Percentiles rank a stretch among this genome's conserved stretches.
These are phyloP conservation scores for Anoplius nigerrimus DNA, from an alignment of 2,888 invertebrate species.

Conservation along the genomic window DNA sequence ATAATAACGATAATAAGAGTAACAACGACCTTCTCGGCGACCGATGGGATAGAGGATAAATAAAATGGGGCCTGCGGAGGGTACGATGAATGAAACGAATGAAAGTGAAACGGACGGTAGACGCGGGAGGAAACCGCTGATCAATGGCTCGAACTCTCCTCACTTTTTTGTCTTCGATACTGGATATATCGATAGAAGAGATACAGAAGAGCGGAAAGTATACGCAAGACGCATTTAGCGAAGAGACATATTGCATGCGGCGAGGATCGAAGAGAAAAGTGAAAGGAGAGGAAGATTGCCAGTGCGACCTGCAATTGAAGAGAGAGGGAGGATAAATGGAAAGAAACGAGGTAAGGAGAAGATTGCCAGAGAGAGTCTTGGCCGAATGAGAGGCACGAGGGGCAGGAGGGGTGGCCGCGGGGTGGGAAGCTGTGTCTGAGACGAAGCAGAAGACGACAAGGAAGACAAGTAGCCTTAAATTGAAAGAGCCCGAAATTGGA, in stretches of 20 bases:
- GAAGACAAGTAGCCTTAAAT: constrained; percentile 70
- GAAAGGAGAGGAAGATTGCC: not conserved
- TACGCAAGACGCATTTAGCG: constrained; percentile 8
- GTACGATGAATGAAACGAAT: not conserved
- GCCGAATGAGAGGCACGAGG: constrained; percentile 26
- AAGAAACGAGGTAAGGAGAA: constrained; percentile 16
- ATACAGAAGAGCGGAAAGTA: not conserved
- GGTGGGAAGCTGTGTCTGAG: constrained; percentile 17
- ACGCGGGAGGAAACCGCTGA: constrained; percentile 24
- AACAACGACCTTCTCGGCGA: constrained; percentile 38
- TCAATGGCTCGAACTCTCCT: constrained; percentile 28
- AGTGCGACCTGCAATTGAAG: not conserved
- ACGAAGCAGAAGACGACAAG: constrained; percentile 46
- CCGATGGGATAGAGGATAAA: not conserved
- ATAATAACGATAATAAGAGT: constrained; percentile 45
- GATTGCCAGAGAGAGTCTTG: not conserved
- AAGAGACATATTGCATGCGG: not conserved
- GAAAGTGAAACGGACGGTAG: not conserved
- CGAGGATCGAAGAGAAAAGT: too few species aligned
- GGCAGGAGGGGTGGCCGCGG: constrained; percentile 2
- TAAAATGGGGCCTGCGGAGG: not conserved
- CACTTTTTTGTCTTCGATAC: not conserved
- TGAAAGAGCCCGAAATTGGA: constrained; percentile 70
- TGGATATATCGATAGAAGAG: too few species aligned
- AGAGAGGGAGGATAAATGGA: constrained; percentile 28